A percentile compares a stretch with the other conserved stretches of the same genome.
phyloP scores from a whole-genome alignment of 1,140 invertebrate species.

The Nymphalis io region DNA sequence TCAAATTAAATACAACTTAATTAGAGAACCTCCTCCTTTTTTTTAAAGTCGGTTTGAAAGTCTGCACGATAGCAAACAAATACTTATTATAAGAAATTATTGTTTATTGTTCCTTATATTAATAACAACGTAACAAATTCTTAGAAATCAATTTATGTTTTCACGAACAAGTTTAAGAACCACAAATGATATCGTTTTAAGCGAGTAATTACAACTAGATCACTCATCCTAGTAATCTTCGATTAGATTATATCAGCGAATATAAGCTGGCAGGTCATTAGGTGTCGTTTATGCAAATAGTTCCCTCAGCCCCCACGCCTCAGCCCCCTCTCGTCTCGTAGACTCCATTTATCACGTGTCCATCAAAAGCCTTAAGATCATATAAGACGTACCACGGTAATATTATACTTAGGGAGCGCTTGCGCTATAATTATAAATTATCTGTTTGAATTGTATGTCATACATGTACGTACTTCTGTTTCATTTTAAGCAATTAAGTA shows the following conservation, averaged over 20 bases:
- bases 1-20: too few species aligned
- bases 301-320: conserved; percentile 15
- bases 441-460: too few species aligned
- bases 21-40: too few species aligned
- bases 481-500: too few species aligned
- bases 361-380: conserved; percentile 38
- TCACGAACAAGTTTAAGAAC: too few species aligned
- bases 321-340: conserved; percentile 4
- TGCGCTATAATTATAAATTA: neutral
- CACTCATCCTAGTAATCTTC: conserved; percentile 37
- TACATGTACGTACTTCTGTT: too few species aligned
- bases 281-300: conserved; percentile 59
- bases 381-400: neutral
- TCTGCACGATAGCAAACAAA: too few species aligned
- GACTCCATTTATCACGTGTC: conserved; percentile 58
- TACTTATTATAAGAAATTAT: too few species aligned
- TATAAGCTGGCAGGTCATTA: conserved; percentile 45
- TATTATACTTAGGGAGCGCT: neutral
- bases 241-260: conserved; percentile 48
- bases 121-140: too few species aligned
- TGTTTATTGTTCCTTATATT: too few species aligned
- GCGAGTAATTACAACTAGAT: conserved; percentile 39
- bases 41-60: too few species aligned
- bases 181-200: neutral
- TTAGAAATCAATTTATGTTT: too few species aligned